These are phyloP conservation scores for Drosophila persimilis DNA, from an alignment of 1,140 invertebrate genomes.

Conservation along the genomic window DNA sequence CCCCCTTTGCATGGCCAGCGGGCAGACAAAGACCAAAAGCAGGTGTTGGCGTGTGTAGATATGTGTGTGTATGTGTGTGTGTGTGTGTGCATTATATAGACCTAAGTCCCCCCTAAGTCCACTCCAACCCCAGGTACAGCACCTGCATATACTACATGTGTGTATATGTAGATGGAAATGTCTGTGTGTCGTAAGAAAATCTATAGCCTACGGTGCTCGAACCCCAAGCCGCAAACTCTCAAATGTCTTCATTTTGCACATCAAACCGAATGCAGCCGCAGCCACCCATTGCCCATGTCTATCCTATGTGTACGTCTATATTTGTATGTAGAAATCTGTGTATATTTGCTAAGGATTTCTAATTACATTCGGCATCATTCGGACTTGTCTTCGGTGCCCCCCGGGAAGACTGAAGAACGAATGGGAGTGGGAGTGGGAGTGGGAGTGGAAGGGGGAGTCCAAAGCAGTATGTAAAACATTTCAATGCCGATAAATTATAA, in stretches of 20 bases:
- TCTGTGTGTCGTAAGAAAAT: conserved; percentile 66
- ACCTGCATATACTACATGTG: conserved; percentile 20
- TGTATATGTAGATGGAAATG: conserved; percentile 1
- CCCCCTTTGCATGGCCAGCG: conserved; percentile 62
- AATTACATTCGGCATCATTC: conserved; percentile 76
- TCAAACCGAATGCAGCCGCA: conserved; percentile 72
- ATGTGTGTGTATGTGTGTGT: conserved; percentile 7
- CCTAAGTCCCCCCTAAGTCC: neutral
- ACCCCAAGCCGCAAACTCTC: conserved; percentile 69
- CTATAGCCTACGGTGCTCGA: conserved; percentile 68
- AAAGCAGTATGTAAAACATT: conserved; percentile 47
- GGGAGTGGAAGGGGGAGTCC: neutral
- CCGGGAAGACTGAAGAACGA: neutral
- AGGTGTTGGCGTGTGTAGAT: conserved; percentile 18
- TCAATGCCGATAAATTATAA: conserved; percentile 63
- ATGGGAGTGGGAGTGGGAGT: neutral
- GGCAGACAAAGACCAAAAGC: conserved; percentile 41
- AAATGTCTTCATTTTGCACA: conserved; percentile 80
- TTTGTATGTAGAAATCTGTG: conserved; percentile 15
- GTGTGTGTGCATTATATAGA: conserved; percentile 48
- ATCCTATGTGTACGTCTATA: conserved; percentile 22
- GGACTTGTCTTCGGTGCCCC: conserved; percentile 46
- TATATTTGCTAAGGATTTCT: conserved; percentile 68
- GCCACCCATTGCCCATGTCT: conserved; percentile 11
- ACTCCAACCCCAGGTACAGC: neutral